Conservation (phyloP, 2,888 invertebrate species). For the Drosophila neutralis region DNA sequence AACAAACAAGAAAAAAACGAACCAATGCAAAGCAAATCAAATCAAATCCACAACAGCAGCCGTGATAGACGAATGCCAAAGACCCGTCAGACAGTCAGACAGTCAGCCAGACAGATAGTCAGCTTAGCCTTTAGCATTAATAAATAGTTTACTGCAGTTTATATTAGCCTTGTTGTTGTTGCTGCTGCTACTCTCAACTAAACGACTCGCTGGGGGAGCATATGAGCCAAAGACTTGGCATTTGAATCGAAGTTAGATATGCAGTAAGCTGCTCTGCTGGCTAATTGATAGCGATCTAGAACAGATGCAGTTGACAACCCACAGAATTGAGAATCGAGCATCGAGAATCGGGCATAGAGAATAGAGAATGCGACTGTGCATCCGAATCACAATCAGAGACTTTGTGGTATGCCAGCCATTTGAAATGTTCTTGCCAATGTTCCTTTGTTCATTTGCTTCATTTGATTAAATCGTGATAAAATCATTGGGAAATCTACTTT, state of each 20-base stretch:
- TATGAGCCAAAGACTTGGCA: constrained; percentile 55
- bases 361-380: constrained; percentile 2
- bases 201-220: constrained; percentile 52
- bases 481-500: constrained; percentile 16
- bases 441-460: neutral
- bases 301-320: constrained; percentile 57
- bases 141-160: constrained; percentile 67
- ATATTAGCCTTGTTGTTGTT: constrained; percentile 16
- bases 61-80: constrained; percentile 67
- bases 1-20: constrained; percentile 18
- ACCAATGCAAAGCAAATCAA: constrained; percentile 30
- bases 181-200: neutral
- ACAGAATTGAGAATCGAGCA: constrained; percentile 13
- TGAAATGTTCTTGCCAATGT: constrained; percentile 4
- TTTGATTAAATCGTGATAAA: constrained; percentile 20
- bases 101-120: neutral
- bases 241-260: constrained; percentile 61
- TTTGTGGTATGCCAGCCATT: constrained; percentile 1
- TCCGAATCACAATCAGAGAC: constrained; percentile 13
- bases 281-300: constrained; percentile 71
- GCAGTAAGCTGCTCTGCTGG: constrained; percentile 37
- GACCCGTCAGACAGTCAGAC: constrained; percentile 49
- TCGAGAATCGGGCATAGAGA: neutral
- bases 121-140: constrained; percentile 67
- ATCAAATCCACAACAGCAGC: constrained; percentile 36